These are phyloP conservation scores for Aythya baeri DNA, from an alignment of 2,113 vertebrate genomes.

Conservation along the genomic window DNA sequence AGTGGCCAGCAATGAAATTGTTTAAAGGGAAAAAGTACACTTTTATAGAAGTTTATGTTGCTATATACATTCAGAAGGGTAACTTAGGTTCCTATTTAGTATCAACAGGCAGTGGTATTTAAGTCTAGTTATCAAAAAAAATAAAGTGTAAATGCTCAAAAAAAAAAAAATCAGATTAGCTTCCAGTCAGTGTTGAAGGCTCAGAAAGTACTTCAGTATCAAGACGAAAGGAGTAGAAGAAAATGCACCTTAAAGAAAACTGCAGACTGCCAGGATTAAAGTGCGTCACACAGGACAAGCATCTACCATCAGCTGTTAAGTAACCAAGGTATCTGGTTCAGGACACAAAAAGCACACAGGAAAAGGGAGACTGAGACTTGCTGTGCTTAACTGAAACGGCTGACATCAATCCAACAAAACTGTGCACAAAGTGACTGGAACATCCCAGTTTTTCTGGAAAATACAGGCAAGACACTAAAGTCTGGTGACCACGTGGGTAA, in stretches of 20 bases:
- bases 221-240: not conserved
- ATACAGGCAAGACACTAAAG: not conserved
- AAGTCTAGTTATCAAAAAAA: not conserved
- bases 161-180: not conserved
- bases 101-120: not conserved
- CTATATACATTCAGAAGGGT: not conserved
- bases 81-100: not conserved
- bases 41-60: not conserved
- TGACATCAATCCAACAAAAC: not conserved
- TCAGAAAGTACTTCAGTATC: not conserved
- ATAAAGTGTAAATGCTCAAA: not conserved
- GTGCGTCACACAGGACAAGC: not conserved
- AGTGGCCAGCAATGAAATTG: not conserved
- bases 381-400: not conserved
- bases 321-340: not conserved
- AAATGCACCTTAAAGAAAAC: not conserved
- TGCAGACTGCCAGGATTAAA: not conserved
- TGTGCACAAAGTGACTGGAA: not conserved
- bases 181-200: accelerated
- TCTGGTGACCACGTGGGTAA: not conserved
- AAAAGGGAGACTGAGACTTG: not conserved
- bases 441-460: not conserved
- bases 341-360: not conserved
- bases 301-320: not conserved
- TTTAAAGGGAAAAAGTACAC: not conserved